Evolutionary conservation across 2,797 vertebrate species (phyloP).

Genomic region (Micromesistius poutassou): DNA sequence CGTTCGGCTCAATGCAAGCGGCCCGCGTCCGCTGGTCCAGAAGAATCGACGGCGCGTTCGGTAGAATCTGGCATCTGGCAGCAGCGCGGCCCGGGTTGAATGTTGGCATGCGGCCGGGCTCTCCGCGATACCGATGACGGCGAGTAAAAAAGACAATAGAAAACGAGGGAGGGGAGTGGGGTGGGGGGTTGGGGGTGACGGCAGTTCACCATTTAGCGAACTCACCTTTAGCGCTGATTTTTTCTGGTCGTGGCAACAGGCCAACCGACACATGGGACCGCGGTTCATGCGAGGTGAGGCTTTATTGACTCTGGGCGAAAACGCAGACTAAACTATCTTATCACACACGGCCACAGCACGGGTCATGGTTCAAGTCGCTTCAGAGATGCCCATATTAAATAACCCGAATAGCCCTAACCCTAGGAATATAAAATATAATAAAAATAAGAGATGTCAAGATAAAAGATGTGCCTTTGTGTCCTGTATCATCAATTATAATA

Average conservation of each 20-base stretch:
- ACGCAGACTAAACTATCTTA: neutral
- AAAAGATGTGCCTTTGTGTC: neutral
- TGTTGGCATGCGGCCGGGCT: neutral
- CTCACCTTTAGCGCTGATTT: neutral
- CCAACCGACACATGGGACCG: no score
- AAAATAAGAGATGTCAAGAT: neutral
- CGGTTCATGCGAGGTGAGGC: no score
- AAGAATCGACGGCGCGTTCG: neutral
- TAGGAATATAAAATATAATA: no score
- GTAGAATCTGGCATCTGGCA: neutral
- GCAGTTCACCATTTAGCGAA: neutral
- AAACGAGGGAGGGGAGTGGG: no score
- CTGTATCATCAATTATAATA: neutral
- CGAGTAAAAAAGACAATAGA: neutral
- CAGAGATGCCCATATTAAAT: no score
- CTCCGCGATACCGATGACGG: neutral
- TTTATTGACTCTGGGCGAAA: neutral
- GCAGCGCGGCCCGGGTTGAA: neutral
- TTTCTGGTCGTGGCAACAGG: neutral
- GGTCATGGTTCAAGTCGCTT: neutral
- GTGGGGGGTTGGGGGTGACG: neutral
- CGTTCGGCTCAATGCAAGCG: conserved; percentile 8
- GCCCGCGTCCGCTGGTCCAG: neutral
- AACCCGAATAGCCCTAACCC: no score
- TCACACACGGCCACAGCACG: neutral